Conservation (phyloP, 30 jellyfish, hydroid and myxozoan genomes). For the Pelagia noctiluca region DNA sequence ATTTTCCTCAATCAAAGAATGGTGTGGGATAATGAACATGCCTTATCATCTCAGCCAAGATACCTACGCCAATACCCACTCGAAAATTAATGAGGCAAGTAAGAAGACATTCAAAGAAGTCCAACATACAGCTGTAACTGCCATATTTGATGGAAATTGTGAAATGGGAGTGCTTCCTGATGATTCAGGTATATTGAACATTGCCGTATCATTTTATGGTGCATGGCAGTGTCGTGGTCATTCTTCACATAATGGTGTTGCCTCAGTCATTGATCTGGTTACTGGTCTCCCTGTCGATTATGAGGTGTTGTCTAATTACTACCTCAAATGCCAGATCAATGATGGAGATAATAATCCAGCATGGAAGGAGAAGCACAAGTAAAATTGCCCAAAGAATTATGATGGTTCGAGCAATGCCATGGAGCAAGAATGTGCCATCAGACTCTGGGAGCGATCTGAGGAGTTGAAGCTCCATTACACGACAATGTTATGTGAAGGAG, state of each 20-base stretch:
- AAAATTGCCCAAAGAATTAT: not conserved
- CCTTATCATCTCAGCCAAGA: conserved; percentile 16
- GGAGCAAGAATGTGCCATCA: conserved; percentile 39
- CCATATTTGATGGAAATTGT: not conserved
- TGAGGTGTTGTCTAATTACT: conserved; percentile 11
- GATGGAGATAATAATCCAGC: not conserved
- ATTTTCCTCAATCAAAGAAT: conserved; percentile 11
- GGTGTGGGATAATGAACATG: conserved; percentile 38
- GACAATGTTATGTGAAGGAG: conserved; percentile 55
- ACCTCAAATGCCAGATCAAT: not conserved
- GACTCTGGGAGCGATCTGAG: conserved; percentile 14
- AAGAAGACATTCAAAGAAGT: not conserved
- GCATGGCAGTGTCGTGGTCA: too few species aligned
- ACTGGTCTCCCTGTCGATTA: not conserved
- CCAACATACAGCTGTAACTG: not conserved
- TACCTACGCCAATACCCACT: conserved; percentile 5
- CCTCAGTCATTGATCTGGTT: not conserved
- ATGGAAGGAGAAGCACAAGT: conserved; percentile 16
- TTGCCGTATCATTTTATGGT: conserved; percentile 39
- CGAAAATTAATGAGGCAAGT: conserved; percentile 10
- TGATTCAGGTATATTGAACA: conserved; percentile 19
- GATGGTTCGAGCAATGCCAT: conserved; percentile 32
- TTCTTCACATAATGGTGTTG: too few species aligned
- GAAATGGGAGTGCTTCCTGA: conserved; percentile 14
- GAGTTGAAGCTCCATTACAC: conserved; percentile 5